A percentile compares a stretch with the other conserved stretches of the same genome.
Evolutionary conservation across 2,888 invertebrate species (phyloP).

Genomic region (Temnothorax unifasciatus): DNA sequence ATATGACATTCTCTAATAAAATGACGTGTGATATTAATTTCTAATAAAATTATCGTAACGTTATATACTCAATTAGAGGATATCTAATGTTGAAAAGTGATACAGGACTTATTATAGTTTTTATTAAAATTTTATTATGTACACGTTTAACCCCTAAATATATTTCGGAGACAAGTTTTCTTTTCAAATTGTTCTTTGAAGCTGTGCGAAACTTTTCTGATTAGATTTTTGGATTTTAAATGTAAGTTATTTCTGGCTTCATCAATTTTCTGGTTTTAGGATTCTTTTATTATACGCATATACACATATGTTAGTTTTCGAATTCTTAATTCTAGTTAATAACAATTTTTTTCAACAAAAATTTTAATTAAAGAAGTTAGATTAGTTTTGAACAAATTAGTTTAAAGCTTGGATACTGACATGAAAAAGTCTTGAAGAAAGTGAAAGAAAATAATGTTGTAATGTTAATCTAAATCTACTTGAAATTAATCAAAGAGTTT

Average conservation of each 20-base stretch:
- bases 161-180: background rate
- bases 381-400: background rate
- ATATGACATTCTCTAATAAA: background rate
- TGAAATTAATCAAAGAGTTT: constrained; percentile 13
- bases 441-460: constrained; percentile 9
- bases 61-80: background rate
- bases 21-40: background rate
- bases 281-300: background rate
- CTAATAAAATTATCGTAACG: background rate
- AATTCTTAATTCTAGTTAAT: background rate
- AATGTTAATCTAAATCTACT: background rate
- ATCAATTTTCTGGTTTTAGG: background rate
- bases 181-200: background rate
- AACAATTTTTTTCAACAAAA: background rate
- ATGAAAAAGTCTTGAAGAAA: constrained; percentile 1
- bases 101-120: background rate
- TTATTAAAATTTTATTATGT: background rate
- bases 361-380: background rate
- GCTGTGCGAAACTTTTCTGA: background rate
- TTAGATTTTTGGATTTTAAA: background rate
- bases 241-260: background rate
- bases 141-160: background rate
- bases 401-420: background rate
- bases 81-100: background rate
- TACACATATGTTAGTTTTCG: background rate